These are phyloP conservation scores for Corythoichthys haematopterus DNA, from an alignment of 2,113 vertebrate genomes.

Conservation along the genomic window DNA sequence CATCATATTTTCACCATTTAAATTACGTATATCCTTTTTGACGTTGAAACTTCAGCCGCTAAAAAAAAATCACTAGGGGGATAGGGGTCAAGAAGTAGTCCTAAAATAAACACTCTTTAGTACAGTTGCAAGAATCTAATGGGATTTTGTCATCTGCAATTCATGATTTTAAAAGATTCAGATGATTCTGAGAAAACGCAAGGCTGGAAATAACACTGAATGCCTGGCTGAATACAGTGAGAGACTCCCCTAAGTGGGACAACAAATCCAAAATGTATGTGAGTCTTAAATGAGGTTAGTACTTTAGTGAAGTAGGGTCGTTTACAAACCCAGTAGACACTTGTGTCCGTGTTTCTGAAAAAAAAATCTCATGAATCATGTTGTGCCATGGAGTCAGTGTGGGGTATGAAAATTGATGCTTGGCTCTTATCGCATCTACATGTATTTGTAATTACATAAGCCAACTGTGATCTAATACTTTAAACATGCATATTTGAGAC, in stretches of 20 bases:
- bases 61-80: too few relatives aligned
- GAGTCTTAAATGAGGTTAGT: not conserved
- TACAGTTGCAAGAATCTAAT: not conserved
- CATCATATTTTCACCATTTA: too few relatives aligned
- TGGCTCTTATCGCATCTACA: too few relatives aligned
- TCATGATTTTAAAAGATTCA: not conserved
- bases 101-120: not conserved
- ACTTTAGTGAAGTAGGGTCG: not conserved
- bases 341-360: not conserved
- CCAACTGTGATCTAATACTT: too few relatives aligned
- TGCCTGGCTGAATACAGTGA: not conserved
- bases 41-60: too few relatives aligned
- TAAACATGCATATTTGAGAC: too few relatives aligned
- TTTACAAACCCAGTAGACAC: not conserved
- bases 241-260: conserved; percentile 1
- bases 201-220: not conserved
- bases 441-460: too few relatives aligned
- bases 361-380: not conserved
- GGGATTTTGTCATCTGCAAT: not conserved
- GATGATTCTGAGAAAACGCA: not conserved
- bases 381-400: not conserved
- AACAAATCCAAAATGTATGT: not conserved
- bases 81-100: not conserved
- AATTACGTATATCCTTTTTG: too few relatives aligned
- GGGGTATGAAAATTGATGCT: too few relatives aligned